phyloP scores from a whole-genome alignment of 2,888 invertebrate genomes.

The Callosobruchus maculatus region DNA sequence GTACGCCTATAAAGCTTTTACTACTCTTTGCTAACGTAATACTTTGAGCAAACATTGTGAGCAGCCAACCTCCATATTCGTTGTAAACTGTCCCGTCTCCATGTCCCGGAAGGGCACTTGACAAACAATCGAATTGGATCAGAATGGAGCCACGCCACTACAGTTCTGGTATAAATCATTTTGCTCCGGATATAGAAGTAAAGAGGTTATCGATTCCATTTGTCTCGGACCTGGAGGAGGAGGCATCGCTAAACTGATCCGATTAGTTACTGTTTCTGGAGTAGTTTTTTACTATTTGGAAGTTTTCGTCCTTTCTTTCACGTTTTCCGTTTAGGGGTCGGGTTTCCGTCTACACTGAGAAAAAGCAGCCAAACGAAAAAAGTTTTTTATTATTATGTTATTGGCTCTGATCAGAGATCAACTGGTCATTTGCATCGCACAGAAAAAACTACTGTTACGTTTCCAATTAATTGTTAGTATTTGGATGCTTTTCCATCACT shows the following conservation, averaged over 20 bases:
- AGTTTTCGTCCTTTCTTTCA: not conserved
- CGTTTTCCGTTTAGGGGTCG: not conserved
- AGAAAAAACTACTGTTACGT: too few relatives aligned
- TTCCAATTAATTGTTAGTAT: too few relatives aligned
- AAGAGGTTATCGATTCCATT: not conserved
- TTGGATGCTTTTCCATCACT: too few relatives aligned
- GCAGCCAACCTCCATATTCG: not conserved
- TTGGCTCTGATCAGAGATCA: too few relatives aligned
- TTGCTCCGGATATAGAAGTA: not conserved
- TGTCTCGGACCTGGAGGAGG: not conserved
- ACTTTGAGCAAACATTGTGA: not conserved
- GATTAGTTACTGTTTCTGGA: not conserved
- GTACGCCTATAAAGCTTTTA: not conserved
- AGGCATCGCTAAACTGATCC: not conserved
- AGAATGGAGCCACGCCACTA: not conserved
- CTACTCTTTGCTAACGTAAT: not conserved
- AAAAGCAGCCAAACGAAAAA: too few relatives aligned
- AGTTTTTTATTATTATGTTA: too few relatives aligned
- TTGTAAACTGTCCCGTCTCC: not conserved
- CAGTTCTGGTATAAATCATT: not conserved
- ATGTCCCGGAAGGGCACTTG: not conserved
- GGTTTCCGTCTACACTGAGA: too few relatives aligned
- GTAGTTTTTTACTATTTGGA: not conserved
- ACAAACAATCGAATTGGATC: not conserved
- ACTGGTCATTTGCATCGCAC: too few relatives aligned